These are phyloP conservation scores for Synaphobranchus kaupii DNA, from an alignment of 2,797 vertebrate genomes.

Conservation along the genomic window DNA sequence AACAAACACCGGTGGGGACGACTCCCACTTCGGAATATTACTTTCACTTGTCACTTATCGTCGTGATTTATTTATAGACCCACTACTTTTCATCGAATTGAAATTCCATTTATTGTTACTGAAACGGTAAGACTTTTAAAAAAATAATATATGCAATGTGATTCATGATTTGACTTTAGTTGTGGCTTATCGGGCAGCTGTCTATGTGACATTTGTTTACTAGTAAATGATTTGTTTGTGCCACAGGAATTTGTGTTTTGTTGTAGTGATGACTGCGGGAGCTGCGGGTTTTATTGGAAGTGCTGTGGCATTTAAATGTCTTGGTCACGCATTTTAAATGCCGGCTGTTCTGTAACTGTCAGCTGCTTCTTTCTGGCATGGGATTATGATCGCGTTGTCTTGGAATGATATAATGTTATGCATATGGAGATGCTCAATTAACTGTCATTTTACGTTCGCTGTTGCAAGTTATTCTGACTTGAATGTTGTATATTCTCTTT, in stretches of 20 bases:
- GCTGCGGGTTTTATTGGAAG: neutral
- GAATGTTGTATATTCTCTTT: neutral
- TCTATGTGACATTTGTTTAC: neutral
- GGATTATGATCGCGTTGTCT: neutral
- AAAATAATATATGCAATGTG: neutral
- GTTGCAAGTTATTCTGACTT: neutral
- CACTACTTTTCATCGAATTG: neutral
- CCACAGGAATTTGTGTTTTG: neutral
- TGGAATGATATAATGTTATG: neutral
- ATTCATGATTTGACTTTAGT: neutral
- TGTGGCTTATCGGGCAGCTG: neutral
- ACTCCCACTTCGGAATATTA: conserved; percentile 43
- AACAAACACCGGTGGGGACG: conserved; percentile 23
- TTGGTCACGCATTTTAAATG: conserved; percentile 20
- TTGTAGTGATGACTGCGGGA: neutral
- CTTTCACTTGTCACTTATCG: conserved; percentile 39
- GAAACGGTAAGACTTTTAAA: conserved; percentile 44
- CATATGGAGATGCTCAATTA: neutral
- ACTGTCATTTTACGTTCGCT: neutral
- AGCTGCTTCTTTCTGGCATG: conserved; percentile 24
- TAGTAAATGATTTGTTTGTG: neutral
- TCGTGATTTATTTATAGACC: conserved; percentile 19
- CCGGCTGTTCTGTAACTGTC: neutral
- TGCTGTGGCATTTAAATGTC: conserved; percentile 1
- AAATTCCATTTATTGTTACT: conserved; percentile 4